Conservation (phyloP, 2,113 vertebrate species). For the Corydoras sp. region DNA sequence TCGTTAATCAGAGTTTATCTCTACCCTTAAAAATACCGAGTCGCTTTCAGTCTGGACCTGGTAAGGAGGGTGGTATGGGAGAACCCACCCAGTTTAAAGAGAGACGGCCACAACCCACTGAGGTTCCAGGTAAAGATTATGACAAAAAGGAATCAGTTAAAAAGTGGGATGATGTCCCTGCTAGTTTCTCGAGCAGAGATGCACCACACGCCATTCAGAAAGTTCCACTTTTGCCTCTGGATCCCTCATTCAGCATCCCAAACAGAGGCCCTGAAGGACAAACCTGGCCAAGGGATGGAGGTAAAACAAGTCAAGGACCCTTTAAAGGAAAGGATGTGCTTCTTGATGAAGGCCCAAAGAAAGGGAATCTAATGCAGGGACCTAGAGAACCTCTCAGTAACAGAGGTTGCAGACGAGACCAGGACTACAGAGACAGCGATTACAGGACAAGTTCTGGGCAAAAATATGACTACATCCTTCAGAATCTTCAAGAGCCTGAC, state of each 20-base stretch:
- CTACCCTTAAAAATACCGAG: conserved; percentile 43
- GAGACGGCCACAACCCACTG: conserved; percentile 42
- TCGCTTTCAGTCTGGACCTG: conserved; percentile 46
- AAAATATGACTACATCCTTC: conserved; percentile 77
- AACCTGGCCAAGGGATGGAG: conserved; percentile 55
- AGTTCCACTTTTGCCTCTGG: conserved; percentile 44
- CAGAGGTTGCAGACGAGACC: conserved; percentile 77
- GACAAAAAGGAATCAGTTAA: conserved; percentile 32
- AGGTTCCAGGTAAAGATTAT: conserved; percentile 46
- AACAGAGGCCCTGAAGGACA: conserved; percentile 55
- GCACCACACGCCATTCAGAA: conserved; percentile 51
- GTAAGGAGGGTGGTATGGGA: conserved; percentile 49
- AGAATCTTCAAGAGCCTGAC: conserved; percentile 71
- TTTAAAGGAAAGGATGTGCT: conserved; percentile 55
- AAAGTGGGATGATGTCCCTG: conserved; percentile 42
- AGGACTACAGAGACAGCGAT: conserved; percentile 92
- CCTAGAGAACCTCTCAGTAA: conserved; percentile 73
- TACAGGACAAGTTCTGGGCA: conserved; percentile 77
- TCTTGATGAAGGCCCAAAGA: conserved; percentile 46
- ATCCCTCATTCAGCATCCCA: conserved; percentile 37
- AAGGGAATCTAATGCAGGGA: conserved; percentile 42
- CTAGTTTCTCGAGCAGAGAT: conserved; percentile 50
- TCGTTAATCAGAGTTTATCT: conserved; percentile 40
- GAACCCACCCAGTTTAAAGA: conserved; percentile 54
- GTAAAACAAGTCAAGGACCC: conserved; percentile 40